Evolutionary conservation across 2,113 vertebrate genomes (phyloP), one percentile per base, ranked within the genome.

Genomic region (Morone saxatilis): DNA sequence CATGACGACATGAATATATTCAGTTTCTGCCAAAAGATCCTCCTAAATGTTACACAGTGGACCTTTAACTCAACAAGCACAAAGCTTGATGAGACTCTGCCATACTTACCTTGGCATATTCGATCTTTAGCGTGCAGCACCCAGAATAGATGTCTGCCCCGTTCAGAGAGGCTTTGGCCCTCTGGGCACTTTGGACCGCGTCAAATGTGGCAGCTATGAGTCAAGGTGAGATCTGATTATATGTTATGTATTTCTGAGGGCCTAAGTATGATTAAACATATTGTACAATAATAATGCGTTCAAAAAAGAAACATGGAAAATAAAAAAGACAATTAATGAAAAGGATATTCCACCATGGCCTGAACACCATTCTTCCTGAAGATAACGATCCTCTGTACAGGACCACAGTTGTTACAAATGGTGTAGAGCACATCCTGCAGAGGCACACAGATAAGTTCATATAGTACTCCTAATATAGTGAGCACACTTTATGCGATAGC

Each of bases 261-360:
- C 8, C 14, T 11, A 31, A 31, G 0, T 36, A 40, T n/a, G 22
- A 53, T 48, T 31, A 45, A 48, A 71, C 43, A 78, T 20, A 48
- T n/a, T 40, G 25, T 25, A 65, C 19, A 70, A 40, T 41, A 19
- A 22, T 1, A 68, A 20, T 31, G 9, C 36, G 4, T 36, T 5
- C 8, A 77, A 45, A 60, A 38, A 56, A 56, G 5, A 4, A 50
- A 17, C 4, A 31, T 10, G 22, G n/a, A 36, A 0, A 71, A 22
- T n/a, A 31, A 57, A 51, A 67, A 36, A 43, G 1, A 19, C 5
- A 75, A 7, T 50, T 5, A 13, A 12, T 68, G 5, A 59, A 80
- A 96, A 98, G 97, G 98, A 99, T 99, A 99, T 98, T 99, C 98
- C 67, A 99, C 97, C 98, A 99, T 99, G 61, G 98, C 97, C 89